Conservation (phyloP, 2,888 invertebrate genomes). For the Adelphocoris suturalis region DNA sequence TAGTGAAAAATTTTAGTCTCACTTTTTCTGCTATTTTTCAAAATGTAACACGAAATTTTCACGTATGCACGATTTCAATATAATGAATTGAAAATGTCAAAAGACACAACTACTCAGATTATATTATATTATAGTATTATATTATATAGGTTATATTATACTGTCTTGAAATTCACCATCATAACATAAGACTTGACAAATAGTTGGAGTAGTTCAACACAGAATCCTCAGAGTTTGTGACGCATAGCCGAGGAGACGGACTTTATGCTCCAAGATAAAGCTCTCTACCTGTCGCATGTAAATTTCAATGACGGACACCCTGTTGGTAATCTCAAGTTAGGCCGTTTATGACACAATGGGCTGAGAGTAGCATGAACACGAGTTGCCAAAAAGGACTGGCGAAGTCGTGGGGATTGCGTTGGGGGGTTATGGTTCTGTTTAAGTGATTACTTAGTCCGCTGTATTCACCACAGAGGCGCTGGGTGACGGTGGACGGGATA, state of each 20-base stretch:
- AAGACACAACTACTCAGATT: too few species aligned
- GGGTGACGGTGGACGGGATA: background rate
- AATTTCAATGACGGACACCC: constrained; percentile 45
- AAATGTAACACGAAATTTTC: too few species aligned
- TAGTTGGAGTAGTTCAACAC: too few species aligned
- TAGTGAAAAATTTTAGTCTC: too few species aligned
- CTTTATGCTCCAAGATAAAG: constrained; percentile 30
- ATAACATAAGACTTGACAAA: too few species aligned
- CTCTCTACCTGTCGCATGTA: constrained; percentile 24
- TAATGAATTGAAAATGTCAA: too few species aligned
- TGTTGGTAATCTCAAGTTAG: constrained; percentile 13
- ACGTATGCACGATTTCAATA: too few species aligned
- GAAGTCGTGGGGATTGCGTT: background rate
- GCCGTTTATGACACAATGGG: constrained; percentile 6
- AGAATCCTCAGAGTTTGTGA: too few species aligned
- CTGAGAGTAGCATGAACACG: constrained; percentile 29
- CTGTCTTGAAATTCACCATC: too few species aligned
- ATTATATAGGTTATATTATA: too few species aligned
- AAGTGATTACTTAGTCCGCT: constrained; percentile 54
- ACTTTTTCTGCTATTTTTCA: too few species aligned
- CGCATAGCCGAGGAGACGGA: background rate
- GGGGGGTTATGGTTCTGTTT: constrained; percentile 42
- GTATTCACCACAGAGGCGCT: constrained; percentile 22
- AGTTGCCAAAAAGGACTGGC: background rate
- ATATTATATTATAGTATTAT: too few species aligned